Evolutionary conservation across 2,113 vertebrate species (phyloP), one percentile per base, ranked within the genome.

Genomic region (Gobio gobio): DNA sequence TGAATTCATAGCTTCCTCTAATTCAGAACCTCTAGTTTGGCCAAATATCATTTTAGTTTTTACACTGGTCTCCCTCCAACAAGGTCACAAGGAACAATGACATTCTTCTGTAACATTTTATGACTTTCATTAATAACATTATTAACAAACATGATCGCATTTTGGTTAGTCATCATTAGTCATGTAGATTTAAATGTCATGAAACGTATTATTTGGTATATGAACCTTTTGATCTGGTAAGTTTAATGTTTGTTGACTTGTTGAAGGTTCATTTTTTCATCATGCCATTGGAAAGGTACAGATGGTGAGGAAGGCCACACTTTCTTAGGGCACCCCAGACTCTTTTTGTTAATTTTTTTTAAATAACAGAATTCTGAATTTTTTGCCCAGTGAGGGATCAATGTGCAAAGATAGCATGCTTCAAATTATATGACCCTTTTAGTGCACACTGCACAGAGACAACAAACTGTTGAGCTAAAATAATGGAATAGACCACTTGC

Each of bases 391-490:
- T 47, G 22, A 73, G 68, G 40, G 40, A 73, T 45, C 68, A 45
- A 73, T 45, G 68, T 73, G 68, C 68, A 45, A 45, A 73, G 40
- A 73, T 73, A 45, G 68, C 40, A 72, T n/a, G 36, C 5, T 73
- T 22, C 22, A 73, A 73, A 73, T 45, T n/a, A 47, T 47, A 73
- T 72, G 40, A 72, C 20, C 40, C 70, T 47, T 70, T 70, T 70
- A 70, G 66, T 22, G 66, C 20, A 9, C 22, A 66, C 2, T 70
- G 66, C 20, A 9, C 22, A 66, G 6, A 66, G 14, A 64, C 61
- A 33, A 24, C 26, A 63, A 63, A 26, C 26, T 66, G 26, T 66
- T 66, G 14, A 8, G 26, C 29, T 70, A 70, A 43, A 70, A 43
- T 70, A 3, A 70, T 43, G 20, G 10, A 70, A 70, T 22, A 22